Percentiles rank a stretch among this genome's conserved stretches.
These are phyloP conservation scores for Pteropus rufus DNA, from an alignment of 2,797 vertebrate species.

Conservation along the genomic window DNA sequence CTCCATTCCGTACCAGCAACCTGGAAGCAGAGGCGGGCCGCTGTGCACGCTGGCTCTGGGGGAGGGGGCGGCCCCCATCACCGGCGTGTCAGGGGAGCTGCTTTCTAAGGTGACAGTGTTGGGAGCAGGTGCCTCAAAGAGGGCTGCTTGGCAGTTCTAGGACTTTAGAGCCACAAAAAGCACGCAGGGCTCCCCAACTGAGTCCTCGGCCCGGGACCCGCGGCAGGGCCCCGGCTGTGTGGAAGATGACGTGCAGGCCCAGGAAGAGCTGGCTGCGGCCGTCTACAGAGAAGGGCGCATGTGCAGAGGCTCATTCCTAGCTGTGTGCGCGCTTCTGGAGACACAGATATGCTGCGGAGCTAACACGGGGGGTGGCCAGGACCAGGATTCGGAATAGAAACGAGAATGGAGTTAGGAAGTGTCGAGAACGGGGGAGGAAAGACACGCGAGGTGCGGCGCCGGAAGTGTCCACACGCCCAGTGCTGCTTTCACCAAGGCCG, in stretches of 20 bases:
- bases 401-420: background rate
- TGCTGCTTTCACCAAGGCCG: background rate
- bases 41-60: background rate
- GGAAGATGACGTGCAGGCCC: background rate
- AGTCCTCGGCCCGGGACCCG: background rate
- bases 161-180: background rate
- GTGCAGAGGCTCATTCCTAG: background rate
- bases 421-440: background rate
- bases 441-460: too few relatives aligned
- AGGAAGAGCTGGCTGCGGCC: background rate
- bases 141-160: background rate
- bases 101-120: background rate
- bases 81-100: background rate
- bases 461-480: background rate
- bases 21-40: background rate
- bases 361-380: too few relatives aligned
- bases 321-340: too few relatives aligned
- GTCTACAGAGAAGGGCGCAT: too few relatives aligned
- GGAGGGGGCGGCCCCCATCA: too few relatives aligned
- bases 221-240: background rate
- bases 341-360: too few relatives aligned
- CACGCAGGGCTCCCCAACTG: background rate
- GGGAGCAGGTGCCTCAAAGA: background rate
- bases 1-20: conserved; percentile 14
- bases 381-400: background rate